Evolutionary conservation across 2,888 invertebrate species (phyloP), one percentile per base, ranked within the genome.

Genomic region (Brassicogethes aeneus): DNA sequence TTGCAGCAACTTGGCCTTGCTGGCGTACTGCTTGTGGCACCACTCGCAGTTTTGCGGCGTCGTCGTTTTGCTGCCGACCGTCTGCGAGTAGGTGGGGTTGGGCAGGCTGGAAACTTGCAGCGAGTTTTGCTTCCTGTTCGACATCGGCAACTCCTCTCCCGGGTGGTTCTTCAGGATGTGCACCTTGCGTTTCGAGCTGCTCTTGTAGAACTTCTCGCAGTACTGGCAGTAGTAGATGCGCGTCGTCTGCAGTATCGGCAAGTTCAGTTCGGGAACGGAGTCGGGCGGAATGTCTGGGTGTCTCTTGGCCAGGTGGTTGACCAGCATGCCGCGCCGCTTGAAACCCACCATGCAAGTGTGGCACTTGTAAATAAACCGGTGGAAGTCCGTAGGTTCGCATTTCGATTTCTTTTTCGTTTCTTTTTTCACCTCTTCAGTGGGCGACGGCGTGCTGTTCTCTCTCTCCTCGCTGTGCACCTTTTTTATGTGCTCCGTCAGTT

Each of bases 21-120:
- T 84, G 15, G 85, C 85, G 65, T 91, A 92, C 67, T 92, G 90
- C 50, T 88, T 85, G 62, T 88, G 86, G 61, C 92, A 93, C 74
- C 80, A 85, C 41, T 75, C 75, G 60, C 88, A 87, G 34, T 76
- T 72, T 55, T 85, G 83, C 0, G 84, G 82, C 50, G 75, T 73
- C 0, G 80, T 79, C 3, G 80, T 80, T 10, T 84, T 73, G 54
- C 80, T 82, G 12, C 84, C 85, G n/a, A 82, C 81, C 1, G 80
- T 79, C 58, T 80, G 78, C 12, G 80, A 78, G 56, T 74, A 82
- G 0, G 80, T 77, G 12, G 77, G 74, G 60, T 77, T 77, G 1
- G 75, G 75, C 40, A 75, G 52, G 12, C 72, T 73, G 41, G 44
- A 56, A 42, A 59, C 61, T 15, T 56, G 54, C 32, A 53, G 49